Evolutionary conservation across 2,113 vertebrate species (phyloP), one percentile per base, ranked within the genome.

Genomic region (Corythoichthys haematopterus): DNA sequence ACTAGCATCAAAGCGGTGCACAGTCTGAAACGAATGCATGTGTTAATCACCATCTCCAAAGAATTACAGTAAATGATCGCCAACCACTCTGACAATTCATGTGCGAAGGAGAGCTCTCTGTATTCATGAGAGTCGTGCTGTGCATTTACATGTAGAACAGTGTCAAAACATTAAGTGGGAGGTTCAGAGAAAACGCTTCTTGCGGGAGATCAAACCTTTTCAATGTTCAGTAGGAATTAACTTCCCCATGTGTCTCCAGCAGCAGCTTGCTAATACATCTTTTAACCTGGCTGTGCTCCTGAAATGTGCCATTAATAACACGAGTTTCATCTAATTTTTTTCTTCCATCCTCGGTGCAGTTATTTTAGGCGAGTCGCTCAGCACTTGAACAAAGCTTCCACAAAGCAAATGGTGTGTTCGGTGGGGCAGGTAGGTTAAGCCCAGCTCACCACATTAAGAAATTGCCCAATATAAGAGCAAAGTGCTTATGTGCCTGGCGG

Each of bases 161-260:
- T 82, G 86, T 85, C 81, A 79, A 83, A 84, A 87, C 85, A 88
- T 85, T 83, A 83, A 88, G 86, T 84, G 71, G 87, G 88, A 86
- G 85, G 86, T 85, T 87, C 86, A 73, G 78, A 83, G 78, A 80
- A 88, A 85, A 81, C 59, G 73, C 68, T 40, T 83, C 75, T 79
- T 69, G 47, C 58, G 47, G 71, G 55, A 84, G 77, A 87, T 88
- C 80, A 88, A 87, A 76, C 80, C 75, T 59, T 60, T 60, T 57
- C 66, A 28, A 55, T 72, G 72, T 67, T 70, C 72, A 51, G 47
- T 58, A 63, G 65, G 71, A 72, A 80, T 57, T 65, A 53, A 58
- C 52, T 69, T 74, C 46, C 72, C 58, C 67, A 51, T n/a, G 45
- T 62, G 74, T 71, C 46, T 79, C 68, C 60, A 20, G 15, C 51